A percentile compares a stretch with the other conserved stretches of the same genome.
Evolutionary conservation across 2,888 invertebrate genomes (phyloP).

Genomic region (Dorcus parallelipipedus): DNA sequence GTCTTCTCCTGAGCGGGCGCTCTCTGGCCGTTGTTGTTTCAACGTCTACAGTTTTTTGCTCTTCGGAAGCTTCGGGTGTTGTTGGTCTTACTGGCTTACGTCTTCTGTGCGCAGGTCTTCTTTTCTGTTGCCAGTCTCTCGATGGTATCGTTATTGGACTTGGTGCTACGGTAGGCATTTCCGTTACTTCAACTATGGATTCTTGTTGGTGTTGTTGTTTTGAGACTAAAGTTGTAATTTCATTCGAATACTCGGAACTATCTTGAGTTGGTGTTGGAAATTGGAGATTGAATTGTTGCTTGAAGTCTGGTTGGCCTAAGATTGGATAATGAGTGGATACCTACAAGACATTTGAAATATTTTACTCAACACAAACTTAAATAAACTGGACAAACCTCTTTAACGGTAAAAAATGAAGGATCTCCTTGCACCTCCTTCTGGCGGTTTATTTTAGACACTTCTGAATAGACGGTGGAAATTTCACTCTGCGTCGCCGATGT

Average conservation of each 20-base stretch:
- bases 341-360: too few relatives aligned
- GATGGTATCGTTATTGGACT: conserved; percentile 5
- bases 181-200: conserved; percentile 11
- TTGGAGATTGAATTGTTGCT: conserved; percentile 17
- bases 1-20: conserved; percentile 16
- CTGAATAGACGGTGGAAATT: conserved; percentile 43
- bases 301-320: conserved; percentile 33
- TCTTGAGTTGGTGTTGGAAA: conserved; percentile 11
- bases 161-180: conserved; percentile 19
- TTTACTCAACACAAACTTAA: too few relatives aligned
- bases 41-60: conserved; percentile 31
- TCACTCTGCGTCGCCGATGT: conserved; percentile 46
- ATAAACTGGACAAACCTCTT: conserved; percentile 29
- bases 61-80: conserved; percentile 30
- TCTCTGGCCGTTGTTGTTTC: conserved; percentile 23
- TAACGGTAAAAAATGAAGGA: conserved; percentile 39
- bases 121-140: conserved; percentile 20
- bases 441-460: conserved; percentile 35
- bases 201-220: conserved; percentile 4
- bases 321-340: conserved; percentile 49
- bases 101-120: conserved; percentile 20
- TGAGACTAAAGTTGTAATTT: conserved; percentile 22
- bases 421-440: conserved; percentile 31
- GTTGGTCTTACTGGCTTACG: conserved; percentile 25
- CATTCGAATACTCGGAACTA: conserved; percentile 14